phyloP scores from a whole-genome alignment of 1,140 invertebrate species.

The Drosophila ironensis region DNA sequence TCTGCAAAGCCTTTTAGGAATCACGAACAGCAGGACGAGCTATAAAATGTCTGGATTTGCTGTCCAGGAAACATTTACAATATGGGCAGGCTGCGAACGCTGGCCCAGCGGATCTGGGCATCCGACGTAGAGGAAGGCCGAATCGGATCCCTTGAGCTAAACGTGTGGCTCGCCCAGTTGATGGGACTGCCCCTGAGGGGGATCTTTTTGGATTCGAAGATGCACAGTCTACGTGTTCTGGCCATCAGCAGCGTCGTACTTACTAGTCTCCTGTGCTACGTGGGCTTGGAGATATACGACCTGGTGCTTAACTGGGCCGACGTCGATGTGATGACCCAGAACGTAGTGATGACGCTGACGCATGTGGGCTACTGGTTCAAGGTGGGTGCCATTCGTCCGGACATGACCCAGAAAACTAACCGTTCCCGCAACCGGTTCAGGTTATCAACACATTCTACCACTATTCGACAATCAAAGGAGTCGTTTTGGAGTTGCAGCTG shows the following conservation, averaged over 20 bases:
- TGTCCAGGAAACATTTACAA: not conserved
- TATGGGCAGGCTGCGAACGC: constrained; percentile 31
- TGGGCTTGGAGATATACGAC: constrained; percentile 54
- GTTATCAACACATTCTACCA: constrained; percentile 44
- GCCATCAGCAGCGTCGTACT: constrained; percentile 8
- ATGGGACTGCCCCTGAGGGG: constrained; percentile 55
- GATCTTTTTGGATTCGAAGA: constrained; percentile 35
- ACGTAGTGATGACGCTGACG: constrained; percentile 55
- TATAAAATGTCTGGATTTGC: constrained; percentile 42
- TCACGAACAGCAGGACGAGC: too few relatives aligned
- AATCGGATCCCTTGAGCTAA: constrained; percentile 65
- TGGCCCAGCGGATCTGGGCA: constrained; percentile 34
- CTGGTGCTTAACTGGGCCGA: constrained; percentile 44
- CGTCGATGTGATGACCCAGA: constrained; percentile 59
- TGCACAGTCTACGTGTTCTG: constrained; percentile 3
- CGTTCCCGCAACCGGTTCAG: constrained; percentile 9
- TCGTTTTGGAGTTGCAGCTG: constrained; percentile 12
- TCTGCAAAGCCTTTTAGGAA: not conserved
- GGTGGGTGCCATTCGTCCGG: constrained; percentile 23
- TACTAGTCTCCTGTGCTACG: constrained; percentile 32
- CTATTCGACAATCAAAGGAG: constrained; percentile 16
- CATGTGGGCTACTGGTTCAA: constrained; percentile 52
- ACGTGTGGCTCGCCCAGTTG: constrained; percentile 55
- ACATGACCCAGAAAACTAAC: too few relatives aligned
- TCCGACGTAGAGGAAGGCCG: constrained; percentile 44